A percentile compares a stretch with the other conserved stretches of the same genome.
Conservation (phyloP, 2,888 invertebrate species). For the Lamellibrachia columna region DNA sequence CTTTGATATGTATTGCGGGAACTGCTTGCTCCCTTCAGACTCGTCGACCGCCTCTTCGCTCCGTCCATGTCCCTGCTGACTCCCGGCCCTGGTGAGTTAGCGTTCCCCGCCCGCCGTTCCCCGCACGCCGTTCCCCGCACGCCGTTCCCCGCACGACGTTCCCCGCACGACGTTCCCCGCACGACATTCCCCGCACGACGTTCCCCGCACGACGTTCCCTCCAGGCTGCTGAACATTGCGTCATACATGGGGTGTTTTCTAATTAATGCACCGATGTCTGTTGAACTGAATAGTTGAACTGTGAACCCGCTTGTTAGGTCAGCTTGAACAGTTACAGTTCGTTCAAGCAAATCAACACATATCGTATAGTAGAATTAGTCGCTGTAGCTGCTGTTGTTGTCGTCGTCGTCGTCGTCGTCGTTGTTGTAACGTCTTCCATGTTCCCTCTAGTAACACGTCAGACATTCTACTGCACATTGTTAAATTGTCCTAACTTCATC, state of each 20-base stretch:
- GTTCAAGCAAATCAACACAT: background rate
- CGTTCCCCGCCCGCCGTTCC: background rate
- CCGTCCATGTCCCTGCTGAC: background rate
- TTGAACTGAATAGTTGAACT: background rate
- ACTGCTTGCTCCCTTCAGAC: background rate
- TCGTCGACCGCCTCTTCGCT: background rate
- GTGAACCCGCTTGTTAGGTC: background rate
- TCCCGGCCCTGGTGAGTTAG: background rate
- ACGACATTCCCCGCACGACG: too few relatives aligned
- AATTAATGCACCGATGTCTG: background rate
- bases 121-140: too few relatives aligned
- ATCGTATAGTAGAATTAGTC: background rate
- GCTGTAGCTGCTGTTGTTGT: background rate
- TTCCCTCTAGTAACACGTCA: background rate
- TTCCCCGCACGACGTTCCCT: background rate
- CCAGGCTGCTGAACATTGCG: background rate
- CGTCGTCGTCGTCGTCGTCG: background rate
- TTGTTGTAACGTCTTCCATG: background rate
- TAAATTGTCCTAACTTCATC: too few relatives aligned
- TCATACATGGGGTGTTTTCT: background rate
- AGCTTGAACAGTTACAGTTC: background rate
- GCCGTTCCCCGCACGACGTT: too few relatives aligned
- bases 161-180: background rate
- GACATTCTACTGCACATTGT: background rate
- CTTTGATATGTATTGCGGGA: background rate